Conservation (phyloP, 2,797 vertebrate species). For the Sebastes miniatus region DNA sequence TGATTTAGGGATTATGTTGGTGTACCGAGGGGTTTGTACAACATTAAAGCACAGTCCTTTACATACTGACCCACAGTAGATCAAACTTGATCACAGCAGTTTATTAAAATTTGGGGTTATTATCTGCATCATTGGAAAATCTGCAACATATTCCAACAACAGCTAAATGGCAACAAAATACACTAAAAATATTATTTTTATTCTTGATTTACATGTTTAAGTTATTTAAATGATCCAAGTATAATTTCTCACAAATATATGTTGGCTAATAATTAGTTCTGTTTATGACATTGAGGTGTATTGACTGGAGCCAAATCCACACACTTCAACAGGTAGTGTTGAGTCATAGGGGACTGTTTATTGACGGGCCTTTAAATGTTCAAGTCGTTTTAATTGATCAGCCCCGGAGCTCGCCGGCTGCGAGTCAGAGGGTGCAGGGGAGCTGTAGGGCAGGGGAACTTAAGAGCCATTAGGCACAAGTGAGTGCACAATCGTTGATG, state of each 20-base stretch:
- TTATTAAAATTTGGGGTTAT: neutral
- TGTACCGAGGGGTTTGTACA: neutral
- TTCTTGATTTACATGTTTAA: neutral
- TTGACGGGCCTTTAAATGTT: constrained; percentile 84
- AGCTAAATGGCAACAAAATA: neutral
- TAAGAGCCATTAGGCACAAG: constrained; percentile 81
- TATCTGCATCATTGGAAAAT: neutral
- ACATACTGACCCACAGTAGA: neutral
- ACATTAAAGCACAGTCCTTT: neutral
- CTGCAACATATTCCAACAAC: neutral
- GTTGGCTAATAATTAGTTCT: constrained; percentile 57
- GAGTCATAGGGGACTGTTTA: constrained; percentile 80
- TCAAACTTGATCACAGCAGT: neutral
- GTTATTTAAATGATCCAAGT: neutral
- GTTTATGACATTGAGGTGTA: constrained; percentile 72
- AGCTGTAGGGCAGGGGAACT: constrained; percentile 66
- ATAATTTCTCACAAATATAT: constrained; percentile 1
- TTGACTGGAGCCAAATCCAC: constrained; percentile 73
- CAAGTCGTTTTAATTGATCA: constrained; percentile 88
- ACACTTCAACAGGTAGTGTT: constrained; percentile 71
- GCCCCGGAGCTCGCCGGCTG: constrained; percentile 71
- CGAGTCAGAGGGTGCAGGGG: constrained; percentile 55
- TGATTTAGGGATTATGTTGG: neutral
- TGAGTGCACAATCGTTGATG: constrained; percentile 72
- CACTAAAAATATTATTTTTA: neutral